Base-by-base conservation (phyloP, 2,888 invertebrate genomes). In the Clistopyga incitator region DNA sequence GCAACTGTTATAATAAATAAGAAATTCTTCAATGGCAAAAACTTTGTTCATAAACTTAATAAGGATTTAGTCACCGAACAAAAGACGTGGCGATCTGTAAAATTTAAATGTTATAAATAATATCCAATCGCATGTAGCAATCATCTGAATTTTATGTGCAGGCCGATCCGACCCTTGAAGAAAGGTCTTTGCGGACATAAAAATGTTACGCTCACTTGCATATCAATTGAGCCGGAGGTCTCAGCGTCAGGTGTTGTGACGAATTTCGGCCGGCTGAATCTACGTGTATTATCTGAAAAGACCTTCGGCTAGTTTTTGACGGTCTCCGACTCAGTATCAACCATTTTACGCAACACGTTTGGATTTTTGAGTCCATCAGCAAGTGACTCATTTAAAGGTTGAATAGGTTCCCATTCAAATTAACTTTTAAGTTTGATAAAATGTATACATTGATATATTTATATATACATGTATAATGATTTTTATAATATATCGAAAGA, bases 161-260 rank as follows among this genome's bases (percentile, higher is more conserved):
- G 11, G 29, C 29, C 52, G 13, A 47, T 6, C 23, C 78, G 86
- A 85, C 88, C 89, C 89, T 89, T 88, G 86, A 79, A 85, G 85
- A 85, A 80, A 86, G 84, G 84, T 84, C 87, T 86, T 86, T 80
- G 64, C 45, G 78, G 82, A 83, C 84, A 86, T 86, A 84, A 88
- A 88, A 86, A 78, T 85, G 81, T 65, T 64, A 82, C 52, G 72
- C 54, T 77, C 76, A 64, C 52, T 25, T 23, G 85, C 86, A 87
- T 88, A 84, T 87, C 85, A 86, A 88, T 86, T 76, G 59, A 45
- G 56, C 71, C 54, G 47, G 52, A 75, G 75, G 38, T 61, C 75
- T 75, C 15, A 64, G 64, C 29, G 50, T 61, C 18, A 52, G 59
- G 74, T 78, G 71, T 76, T 76, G 71, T 79, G 61, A 77, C 50